A percentile compares a stretch with the other conserved stretches of the same genome.
Evolutionary conservation across 2,113 vertebrate genomes (phyloP).

Genomic region (Phyllostomus hastatus): DNA sequence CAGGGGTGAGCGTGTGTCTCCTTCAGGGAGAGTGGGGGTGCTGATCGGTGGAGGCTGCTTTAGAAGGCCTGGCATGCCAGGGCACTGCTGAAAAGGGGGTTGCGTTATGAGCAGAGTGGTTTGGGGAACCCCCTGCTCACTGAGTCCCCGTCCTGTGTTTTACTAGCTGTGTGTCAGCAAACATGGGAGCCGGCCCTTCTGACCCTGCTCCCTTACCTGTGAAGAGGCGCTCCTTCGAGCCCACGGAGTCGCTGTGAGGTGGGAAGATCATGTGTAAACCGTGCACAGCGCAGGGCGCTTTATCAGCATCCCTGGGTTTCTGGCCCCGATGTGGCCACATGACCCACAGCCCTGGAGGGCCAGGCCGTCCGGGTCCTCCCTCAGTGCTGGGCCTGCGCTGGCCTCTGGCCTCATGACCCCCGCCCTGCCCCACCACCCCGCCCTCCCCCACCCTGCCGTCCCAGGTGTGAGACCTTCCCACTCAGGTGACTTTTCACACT

Average conservation of each 20-base stretch:
- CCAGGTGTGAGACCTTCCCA: not conserved
- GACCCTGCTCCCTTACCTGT: not conserved
- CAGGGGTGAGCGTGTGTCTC: not conserved
- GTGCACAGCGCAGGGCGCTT: rapidly evolving
- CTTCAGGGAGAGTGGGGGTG: not conserved
- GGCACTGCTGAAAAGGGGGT: not conserved
- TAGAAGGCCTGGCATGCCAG: not conserved
- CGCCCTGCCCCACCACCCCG: too few relatives aligned
- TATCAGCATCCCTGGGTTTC: not conserved
- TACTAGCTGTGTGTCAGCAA: not conserved
- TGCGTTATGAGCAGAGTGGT: not conserved
- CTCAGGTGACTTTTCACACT: not conserved
- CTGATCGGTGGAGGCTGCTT: not conserved
- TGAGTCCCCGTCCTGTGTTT: not conserved
- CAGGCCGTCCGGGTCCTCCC: not conserved
- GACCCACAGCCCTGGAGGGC: not conserved
- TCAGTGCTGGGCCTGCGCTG: not conserved
- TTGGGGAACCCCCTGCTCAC: not conserved
- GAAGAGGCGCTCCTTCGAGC: not conserved
- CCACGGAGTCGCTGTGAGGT: not conserved
- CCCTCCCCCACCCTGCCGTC: not conserved
- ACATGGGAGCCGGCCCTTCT: not conserved
- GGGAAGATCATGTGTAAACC: rapidly evolving
- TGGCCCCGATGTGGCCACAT: not conserved
- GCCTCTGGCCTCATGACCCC: not conserved